Base-by-base conservation (phyloP, 2,113 vertebrate species). In the Clarias batrachus region DNA sequence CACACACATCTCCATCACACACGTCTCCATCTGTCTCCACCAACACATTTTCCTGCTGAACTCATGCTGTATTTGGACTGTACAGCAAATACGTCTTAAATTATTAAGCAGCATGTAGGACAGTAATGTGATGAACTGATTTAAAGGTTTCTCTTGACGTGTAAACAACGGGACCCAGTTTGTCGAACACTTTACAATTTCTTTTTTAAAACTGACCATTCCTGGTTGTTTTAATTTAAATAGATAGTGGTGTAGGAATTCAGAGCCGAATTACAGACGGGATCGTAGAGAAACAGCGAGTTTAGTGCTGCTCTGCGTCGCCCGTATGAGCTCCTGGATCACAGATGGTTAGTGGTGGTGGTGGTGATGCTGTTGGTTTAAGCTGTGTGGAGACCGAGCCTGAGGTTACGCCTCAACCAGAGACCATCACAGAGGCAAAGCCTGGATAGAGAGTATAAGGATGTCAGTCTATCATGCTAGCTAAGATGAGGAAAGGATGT, bases 401-500 rank as follows among this genome's bases (percentile, higher is more conserved):
- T 23, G 60, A 88, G 23, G 59, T 86, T 82, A 89, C 89, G 84
- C 84, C 27, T 82, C 30, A 70, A 66, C 60, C 86, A 84, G 81
- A 88, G 70, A 80, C 84, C 84, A 85, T 88, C 41, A 23, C 41
- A 88, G 89, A 91, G 73, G 74, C 84, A 85, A 89, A 92, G 90
- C 86, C 90, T 91, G 70, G 37, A 87, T 83, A 89, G 89, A 93
- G 87, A 92, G 90, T 92, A 89, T 92, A 93, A 93, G 83, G 89
- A 89, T 89, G 91, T 93, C 70, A 88, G 30, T 90, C 84, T 90
- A 92, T 90, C 93, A 95, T 95, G 96, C 95, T 95, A 92, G 92
- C 92, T 91, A 85, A 84, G 84, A 91, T 86, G 90, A 91, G 66
- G 76, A 88, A 86, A 88, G n/a, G n/a, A 88, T 87, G 88, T 91